Base-by-base conservation (phyloP, 2,113 vertebrate genomes). In the Chlamydotis undulata region DNA sequence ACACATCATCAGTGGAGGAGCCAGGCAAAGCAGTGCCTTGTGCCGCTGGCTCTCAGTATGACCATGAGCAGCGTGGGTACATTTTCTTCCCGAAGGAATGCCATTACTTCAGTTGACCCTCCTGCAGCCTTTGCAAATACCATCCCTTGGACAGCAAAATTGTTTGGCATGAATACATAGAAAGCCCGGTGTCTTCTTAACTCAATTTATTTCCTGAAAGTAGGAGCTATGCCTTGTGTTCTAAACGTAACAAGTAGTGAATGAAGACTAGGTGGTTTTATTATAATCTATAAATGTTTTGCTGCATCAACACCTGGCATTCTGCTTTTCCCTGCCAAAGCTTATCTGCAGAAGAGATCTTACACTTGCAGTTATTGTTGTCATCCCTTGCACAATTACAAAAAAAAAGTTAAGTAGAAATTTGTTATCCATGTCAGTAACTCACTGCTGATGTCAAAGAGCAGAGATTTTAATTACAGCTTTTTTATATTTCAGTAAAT, bases 401-500 rank as follows among this genome's bases (percentile, higher is more conserved):
- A 81, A 84, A 94, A 94, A 95, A 94, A 95, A 45, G 29, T 33
- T 22, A 94, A 83, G 45, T 55, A 25, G 57, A 23, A 22, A 19
- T 85, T 89, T 94, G 63, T 91, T 87, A 63, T 84, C 70, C 41
- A 1, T 92, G 70, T 68, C 78, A 87, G 74, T 57, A 95, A 84
- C 63, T 94, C 74, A 52, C 12, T 57, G 37, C 56, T 25, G 23
- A 43, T 91, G 45, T 94, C 74, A 83, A 45, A 76, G n/a, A 79
- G 73, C 61, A 95, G 57, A 86, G 81, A 60, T 94, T 88, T 89
- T 89, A 96, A 94, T 97, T 95, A 96, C 83, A 49, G 53, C 69
- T 94, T 91, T 83, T 50, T 64, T 68, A 74, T 87, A 71, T 60
- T 82, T 80, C 64, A 83, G 45, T 70, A 92, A 95, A 89, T 90